phyloP scores from a whole-genome alignment of 2,888 invertebrate genomes.

The Syrista parreyssii region DNA sequence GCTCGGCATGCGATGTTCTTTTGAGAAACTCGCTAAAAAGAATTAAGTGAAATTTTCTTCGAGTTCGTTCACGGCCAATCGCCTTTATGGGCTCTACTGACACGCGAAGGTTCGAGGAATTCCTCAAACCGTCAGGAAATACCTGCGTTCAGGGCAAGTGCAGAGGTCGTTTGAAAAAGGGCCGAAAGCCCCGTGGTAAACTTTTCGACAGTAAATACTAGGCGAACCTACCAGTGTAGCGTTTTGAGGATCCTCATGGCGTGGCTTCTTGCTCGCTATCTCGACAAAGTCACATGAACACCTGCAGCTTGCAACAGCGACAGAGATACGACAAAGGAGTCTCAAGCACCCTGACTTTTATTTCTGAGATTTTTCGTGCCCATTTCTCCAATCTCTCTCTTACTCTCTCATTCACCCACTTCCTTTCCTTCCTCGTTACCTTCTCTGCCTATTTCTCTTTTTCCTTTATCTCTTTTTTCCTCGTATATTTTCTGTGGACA shows the following conservation, averaged over 20 bases:
- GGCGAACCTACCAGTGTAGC: slow-evolving; percentile 61
- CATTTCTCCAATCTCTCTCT: slow-evolving; percentile 11
- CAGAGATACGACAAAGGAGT: background rate
- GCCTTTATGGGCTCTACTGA: background rate
- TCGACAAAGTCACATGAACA: slow-evolving; percentile 27
- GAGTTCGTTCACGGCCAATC: background rate
- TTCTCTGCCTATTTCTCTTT: background rate
- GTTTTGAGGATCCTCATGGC: slow-evolving; percentile 66
- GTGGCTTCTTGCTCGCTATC: slow-evolving; percentile 39
- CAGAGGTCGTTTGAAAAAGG: background rate
- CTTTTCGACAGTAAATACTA: background rate
- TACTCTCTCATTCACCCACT: background rate
- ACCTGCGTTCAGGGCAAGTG: background rate
- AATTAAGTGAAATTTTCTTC: slow-evolving; percentile 24
- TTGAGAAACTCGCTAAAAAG: slow-evolving; percentile 53
- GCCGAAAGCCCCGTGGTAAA: background rate
- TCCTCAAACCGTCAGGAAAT: background rate
- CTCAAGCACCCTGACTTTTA: background rate
- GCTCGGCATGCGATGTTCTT: slow-evolving; percentile 30
- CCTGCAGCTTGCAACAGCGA: slow-evolving; percentile 26
- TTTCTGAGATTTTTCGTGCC: slow-evolving; percentile 9
- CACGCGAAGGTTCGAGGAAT: background rate
- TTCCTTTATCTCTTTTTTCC: background rate
- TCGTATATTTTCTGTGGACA: slow-evolving; percentile 22
- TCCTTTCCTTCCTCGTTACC: background rate